Conservation (phyloP, 2,113 vertebrate genomes). For the Poicephalus meyeri region DNA sequence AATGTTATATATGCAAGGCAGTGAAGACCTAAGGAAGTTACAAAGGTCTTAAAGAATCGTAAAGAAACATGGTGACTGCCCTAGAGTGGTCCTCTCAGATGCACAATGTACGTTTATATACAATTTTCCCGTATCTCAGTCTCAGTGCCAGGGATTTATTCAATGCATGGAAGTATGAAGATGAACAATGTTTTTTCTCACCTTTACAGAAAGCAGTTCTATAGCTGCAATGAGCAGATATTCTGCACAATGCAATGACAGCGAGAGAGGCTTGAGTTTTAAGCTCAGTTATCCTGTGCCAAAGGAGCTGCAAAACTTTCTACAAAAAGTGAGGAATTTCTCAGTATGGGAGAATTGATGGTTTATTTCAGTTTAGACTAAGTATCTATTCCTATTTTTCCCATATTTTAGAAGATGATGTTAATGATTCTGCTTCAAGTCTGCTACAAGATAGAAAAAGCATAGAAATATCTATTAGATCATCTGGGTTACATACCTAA, state of each 20-base stretch:
- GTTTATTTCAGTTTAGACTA: neutral
- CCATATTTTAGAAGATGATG: neutral
- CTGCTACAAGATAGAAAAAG: neutral
- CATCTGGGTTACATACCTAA: neutral
- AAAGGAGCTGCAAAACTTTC: neutral
- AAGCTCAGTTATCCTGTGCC: neutral
- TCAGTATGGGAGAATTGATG: neutral
- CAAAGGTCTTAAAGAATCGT: neutral
- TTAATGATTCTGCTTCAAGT: neutral
- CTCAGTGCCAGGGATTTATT: neutral
- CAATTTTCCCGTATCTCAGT: neutral
- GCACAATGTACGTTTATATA: neutral
- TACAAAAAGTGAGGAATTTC: neutral
- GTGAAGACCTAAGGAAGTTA: neutral
- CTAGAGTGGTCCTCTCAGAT: neutral
- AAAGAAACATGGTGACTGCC: neutral
- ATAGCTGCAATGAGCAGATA: neutral
- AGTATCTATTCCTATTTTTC: neutral
- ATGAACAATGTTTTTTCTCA: neutral
- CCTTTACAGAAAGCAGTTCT: neutral
- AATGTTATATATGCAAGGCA: neutral
- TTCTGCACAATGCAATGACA: neutral
- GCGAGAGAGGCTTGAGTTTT: neutral
- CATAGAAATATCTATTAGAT: neutral
- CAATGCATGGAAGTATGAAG: neutral